Evolutionary conservation across 2,797 vertebrate genomes (phyloP).

Genomic region (Pangasius larnaudii): DNA sequence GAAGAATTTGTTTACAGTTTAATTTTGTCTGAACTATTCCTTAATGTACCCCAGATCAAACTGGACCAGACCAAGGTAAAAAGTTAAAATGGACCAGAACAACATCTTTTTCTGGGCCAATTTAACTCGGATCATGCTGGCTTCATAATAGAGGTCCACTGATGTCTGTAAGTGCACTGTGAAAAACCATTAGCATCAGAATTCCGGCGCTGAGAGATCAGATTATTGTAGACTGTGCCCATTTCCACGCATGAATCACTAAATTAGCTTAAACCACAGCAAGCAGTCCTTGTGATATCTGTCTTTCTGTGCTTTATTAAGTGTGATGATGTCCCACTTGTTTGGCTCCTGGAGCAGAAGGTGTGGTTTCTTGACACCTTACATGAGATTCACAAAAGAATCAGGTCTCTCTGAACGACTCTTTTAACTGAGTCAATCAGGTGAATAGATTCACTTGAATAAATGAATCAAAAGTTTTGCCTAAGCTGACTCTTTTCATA

Average conservation of each 20-base stretch:
- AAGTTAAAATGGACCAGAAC: not conserved
- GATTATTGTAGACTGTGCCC: not conserved
- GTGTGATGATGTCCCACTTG: not conserved
- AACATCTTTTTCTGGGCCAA: not conserved
- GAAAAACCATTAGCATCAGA: not conserved
- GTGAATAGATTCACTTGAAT: not conserved
- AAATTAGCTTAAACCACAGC: not conserved
- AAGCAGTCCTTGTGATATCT: not conserved
- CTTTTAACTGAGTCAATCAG: not conserved
- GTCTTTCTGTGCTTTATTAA: not conserved
- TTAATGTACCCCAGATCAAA: not conserved
- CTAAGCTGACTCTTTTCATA: not conserved
- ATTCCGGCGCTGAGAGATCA: not conserved
- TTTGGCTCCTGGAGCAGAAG: not conserved
- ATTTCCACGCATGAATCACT: not conserved
- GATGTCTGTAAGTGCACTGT: not conserved
- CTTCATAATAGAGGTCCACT: not conserved
- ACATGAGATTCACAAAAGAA: conserved; percentile 8
- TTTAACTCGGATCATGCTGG: not conserved
- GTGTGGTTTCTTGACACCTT: not conserved
- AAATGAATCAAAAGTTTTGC: not conserved
- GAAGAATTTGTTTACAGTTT: not conserved
- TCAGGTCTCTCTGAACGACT: not conserved
- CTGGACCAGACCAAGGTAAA: not conserved
- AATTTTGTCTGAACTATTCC: not conserved